Evolutionary conservation across 2,113 vertebrate species (phyloP), one percentile per base, ranked within the genome.

Genomic region (Jacana jacana): DNA sequence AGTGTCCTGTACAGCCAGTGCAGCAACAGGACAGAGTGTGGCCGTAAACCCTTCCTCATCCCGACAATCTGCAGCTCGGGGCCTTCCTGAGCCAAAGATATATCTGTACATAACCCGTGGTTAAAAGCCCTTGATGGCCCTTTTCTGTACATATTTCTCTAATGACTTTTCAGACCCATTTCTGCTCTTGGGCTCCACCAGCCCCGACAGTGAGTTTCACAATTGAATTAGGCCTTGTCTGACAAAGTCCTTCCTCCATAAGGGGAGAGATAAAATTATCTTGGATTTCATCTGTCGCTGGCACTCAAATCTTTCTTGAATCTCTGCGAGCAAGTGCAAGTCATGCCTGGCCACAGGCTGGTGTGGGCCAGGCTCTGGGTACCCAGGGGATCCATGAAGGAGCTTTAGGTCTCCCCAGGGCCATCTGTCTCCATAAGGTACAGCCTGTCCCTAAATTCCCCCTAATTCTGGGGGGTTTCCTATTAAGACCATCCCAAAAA

Each of bases 51-150:
- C 64, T 83, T 70, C 80, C 72, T 2, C 4, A 37, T 7, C 51
- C 82, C 70, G 82, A 44, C 54, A 39, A 61, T 73, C 55, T 77
- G 55, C 82, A 93, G 88, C 83, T 72, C 2, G 0, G 31, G 39
- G 52, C 78, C 52, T 55, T 93, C 80, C 86, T 58, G 55, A 92
- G 76, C 76, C 95, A 86, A 55, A n/a, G 72, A 77, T 2, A 6
- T 31, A 73, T 81, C 76, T 63, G 31, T 6, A n/a, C 42, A 44
- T 35, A 72, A 78, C 46, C 11, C 15, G 46, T 27, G 20, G 81
- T 92, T 94, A 86, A 95, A 73, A 92, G 86, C 69, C 60, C 48
- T 72, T 81, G 60, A 84, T 84, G 55, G 69, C 69, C 60, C 24
- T 81, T 93, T 92, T 46, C 86, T 82, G 81, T 48, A 49, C 44